Conservation (phyloP, 2,888 invertebrate genomes). For the Liodrosophila aerea region DNA sequence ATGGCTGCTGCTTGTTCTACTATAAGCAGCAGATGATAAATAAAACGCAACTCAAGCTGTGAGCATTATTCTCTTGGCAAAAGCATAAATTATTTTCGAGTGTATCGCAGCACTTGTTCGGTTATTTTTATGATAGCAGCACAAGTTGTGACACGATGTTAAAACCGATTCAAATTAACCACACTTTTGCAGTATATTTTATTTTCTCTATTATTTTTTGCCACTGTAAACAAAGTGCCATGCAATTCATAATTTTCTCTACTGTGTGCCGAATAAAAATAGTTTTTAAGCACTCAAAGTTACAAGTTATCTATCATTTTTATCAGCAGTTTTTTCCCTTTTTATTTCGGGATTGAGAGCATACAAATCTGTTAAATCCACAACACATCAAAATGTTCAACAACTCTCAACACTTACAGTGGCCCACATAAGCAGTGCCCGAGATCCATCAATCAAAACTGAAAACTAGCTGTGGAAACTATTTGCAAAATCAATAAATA, state of each 20-base stretch:
- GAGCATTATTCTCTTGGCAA: background rate
- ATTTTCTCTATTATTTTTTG: too few relatives aligned
- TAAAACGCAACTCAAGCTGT: background rate
- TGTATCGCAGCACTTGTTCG: too few relatives aligned
- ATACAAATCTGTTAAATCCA: constrained; percentile 40
- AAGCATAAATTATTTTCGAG: constrained; percentile 2
- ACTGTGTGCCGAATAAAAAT: background rate
- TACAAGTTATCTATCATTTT: constrained; percentile 1
- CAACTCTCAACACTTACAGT: constrained; percentile 1
- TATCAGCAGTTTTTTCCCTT: constrained; percentile 35
- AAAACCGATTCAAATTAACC: too few relatives aligned
- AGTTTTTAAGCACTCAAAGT: constrained; percentile 18
- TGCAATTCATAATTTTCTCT: too few relatives aligned
- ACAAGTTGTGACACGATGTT: too few relatives aligned
- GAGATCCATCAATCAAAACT: constrained; percentile 61
- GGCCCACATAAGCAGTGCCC: constrained; percentile 15
- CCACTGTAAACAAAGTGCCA: too few relatives aligned
- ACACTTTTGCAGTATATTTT: too few relatives aligned
- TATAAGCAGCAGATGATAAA: constrained; percentile 1
- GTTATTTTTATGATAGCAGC: background rate
- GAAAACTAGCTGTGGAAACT: constrained; percentile 49
- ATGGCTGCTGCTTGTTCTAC: background rate
- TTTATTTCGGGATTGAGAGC: constrained; percentile 30
- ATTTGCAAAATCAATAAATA: constrained; percentile 75
- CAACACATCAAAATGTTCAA: constrained; percentile 2